Evolutionary conservation across 2,113 vertebrate genomes (phyloP).

Genomic region (Pollachius pollachius): DNA sequence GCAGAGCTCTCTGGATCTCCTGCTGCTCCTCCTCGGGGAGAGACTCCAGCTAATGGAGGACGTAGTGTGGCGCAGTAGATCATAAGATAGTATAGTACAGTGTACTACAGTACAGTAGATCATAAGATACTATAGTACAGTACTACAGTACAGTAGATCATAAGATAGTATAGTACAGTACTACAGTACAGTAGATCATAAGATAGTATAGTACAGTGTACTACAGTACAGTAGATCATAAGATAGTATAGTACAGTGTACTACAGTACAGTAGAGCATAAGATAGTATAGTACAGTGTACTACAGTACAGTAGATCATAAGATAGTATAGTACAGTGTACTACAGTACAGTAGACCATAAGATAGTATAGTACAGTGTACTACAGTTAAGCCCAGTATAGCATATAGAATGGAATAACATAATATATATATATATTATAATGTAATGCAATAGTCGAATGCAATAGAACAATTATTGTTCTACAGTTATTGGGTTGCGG

Average conservation of each 20-base stretch:
- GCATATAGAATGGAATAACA: not conserved
- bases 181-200: not conserved
- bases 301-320: not conserved
- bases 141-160: not conserved
- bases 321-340: not conserved
- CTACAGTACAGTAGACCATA: not conserved
- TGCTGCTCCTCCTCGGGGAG: slow-evolving; percentile 92
- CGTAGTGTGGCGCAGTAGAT: not conserved
- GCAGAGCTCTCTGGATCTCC: slow-evolving; percentile 97
- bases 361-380: not conserved
- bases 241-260: not conserved
- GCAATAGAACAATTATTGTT: too few relatives aligned
- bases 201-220: not conserved
- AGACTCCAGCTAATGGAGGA: slow-evolving; percentile 78
- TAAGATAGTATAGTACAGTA: not conserved
- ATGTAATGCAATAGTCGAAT: too few relatives aligned
- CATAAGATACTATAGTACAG: not conserved
- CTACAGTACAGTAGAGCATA: not conserved
- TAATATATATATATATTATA: too few relatives aligned
- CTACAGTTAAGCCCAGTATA: not conserved
- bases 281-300: not conserved
- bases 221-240: not conserved
- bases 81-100: slow-evolving; percentile 1
- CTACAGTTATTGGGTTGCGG: too few relatives aligned
- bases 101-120: not conserved